Base-by-base conservation (phyloP, 1,140 invertebrate genomes). In the Venturia canescens region DNA sequence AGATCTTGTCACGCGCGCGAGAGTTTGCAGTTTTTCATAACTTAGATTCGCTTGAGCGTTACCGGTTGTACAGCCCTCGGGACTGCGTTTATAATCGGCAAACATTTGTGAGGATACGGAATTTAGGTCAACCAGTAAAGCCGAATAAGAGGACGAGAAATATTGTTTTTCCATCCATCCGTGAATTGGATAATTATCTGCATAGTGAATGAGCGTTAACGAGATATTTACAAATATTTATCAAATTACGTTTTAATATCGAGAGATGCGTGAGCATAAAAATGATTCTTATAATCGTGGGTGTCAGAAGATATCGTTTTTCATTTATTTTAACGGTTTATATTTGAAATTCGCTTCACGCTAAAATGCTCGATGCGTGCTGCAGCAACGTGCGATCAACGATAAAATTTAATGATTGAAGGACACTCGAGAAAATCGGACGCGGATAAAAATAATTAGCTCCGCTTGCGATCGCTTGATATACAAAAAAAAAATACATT, bases 21-120 rank as follows among this genome's bases (percentile, higher is more conserved):
- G 72, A 72, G 72, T 75, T 83, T 53, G 63, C 66, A 78, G 80
- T 83, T 83, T 80, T 83, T 80, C 79, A 80, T 74, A 78, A 71
- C 72, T 16, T 53, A 78, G 21, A 63, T 26, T 23, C 53, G 53
- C 16, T n/a, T 3, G 21, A 57, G 53, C 53, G 53, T 57, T 9
- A 57, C 18, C 53, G 53, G 21, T 57, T 44, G 38, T 11, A 44
- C 1, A 44, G 38, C 38, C 38, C 38, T 11, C 7, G 53, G 18
- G 53, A 23, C 53, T 23, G 21, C 18, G 53, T 57, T 57, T 57
- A 21, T 23, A 57, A n/a, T 57, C 18, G n/a, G 53, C 53, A 57
- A n/a, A 26, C 60, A n/a, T 63, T 63, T 27, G n/a, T 7, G 63
- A 27, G n/a, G 27, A 44, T 44, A 69, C 16, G 16, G 23, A 34